Base-by-base conservation (phyloP, 2,888 invertebrate species). In the Pardosa pseudoannulata region DNA sequence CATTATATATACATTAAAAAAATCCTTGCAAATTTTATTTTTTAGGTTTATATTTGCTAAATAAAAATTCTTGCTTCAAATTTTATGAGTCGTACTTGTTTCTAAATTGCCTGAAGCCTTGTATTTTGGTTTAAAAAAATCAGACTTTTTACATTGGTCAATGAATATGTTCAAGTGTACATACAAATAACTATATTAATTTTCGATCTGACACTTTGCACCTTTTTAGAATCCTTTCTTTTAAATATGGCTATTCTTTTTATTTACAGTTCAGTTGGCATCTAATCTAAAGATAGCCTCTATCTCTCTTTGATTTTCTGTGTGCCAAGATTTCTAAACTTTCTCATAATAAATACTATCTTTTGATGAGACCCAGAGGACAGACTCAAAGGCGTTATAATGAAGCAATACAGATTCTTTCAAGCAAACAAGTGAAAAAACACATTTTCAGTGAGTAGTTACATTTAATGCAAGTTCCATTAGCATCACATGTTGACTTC, bases 381-480 rank as follows among this genome's bases (percentile, higher is more conserved):
- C 71, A 75, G 70, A 76, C 71, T n/a, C 82, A 82, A 72, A 62
- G 76, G 31, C 70, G 70, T 32, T 82, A 82, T 65, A 75, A 82
- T 71, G 82, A 82, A 71, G 82, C 82, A 27, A 64, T 82, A 70
- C 82, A 76, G 71, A 75, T 70, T 23, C 65, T 82, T 31, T 71
- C 82, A 39, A 68, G 81, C 27, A 82, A 67, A 62, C 73, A 68
- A 56, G 68, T 39, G 65, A 72, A 72, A 74, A 74, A 81, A 74
- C 81, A 81, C 31, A 74, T 29, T 62, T 73, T 56, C 81, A 81
- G 81, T 81, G 81, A 81, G 81, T 80, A 80, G 65, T 36, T 70
- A 46, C 31, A 50, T 70, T 27, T 72, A 39, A 72, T 56, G 68
- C 41, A 5, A 39, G 67, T 39, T 36, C 2, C 27, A 39, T 70